Percentiles rank a stretch among this genome's conserved stretches.
Conservation (phyloP, 2,888 invertebrate species). For the Pyrgus malvae region DNA sequence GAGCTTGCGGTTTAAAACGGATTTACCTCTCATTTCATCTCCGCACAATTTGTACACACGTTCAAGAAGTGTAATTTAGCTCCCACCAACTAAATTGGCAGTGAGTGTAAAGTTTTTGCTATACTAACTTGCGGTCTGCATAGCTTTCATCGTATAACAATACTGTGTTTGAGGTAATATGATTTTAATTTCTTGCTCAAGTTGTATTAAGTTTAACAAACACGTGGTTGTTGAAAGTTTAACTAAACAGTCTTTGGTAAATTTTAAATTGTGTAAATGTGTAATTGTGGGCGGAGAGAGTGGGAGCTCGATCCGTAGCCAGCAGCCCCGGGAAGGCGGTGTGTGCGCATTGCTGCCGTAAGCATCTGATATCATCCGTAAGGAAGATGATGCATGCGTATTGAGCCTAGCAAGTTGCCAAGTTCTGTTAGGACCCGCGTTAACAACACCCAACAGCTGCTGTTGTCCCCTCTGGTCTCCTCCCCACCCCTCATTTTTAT, state of each 20-base stretch:
- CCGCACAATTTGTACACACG: conserved; percentile 69
- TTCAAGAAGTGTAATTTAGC: conserved; percentile 45
- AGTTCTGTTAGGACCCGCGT: no score
- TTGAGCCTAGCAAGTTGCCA: no score
- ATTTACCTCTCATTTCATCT: conserved; percentile 67
- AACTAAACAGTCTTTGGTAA: no score
- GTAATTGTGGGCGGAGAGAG: not conserved
- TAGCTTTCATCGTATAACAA: not conserved
- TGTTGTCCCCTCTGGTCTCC: no score
- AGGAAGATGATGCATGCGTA: no score
- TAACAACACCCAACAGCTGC: no score
- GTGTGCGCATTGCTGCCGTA: no score
- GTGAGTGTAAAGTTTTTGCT: conserved; percentile 20
- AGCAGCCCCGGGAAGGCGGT: no score
- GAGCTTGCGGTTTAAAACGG: conserved; percentile 72
- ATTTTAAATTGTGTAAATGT: not conserved
- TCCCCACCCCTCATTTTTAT: no score
- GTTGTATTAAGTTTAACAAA: not conserved
- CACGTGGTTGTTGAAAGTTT: no score
- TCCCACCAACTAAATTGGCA: conserved; percentile 11
- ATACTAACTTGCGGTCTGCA: conserved; percentile 1
- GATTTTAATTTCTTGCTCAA: conserved; percentile 3
- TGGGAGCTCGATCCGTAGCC: no score
- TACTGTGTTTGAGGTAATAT: not conserved
- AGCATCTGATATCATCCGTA: no score